Evolutionary conservation across 37 sponge, comb jelly and placozoan species (phyloP).

Genomic region (Aplysina aerophoba): DNA sequence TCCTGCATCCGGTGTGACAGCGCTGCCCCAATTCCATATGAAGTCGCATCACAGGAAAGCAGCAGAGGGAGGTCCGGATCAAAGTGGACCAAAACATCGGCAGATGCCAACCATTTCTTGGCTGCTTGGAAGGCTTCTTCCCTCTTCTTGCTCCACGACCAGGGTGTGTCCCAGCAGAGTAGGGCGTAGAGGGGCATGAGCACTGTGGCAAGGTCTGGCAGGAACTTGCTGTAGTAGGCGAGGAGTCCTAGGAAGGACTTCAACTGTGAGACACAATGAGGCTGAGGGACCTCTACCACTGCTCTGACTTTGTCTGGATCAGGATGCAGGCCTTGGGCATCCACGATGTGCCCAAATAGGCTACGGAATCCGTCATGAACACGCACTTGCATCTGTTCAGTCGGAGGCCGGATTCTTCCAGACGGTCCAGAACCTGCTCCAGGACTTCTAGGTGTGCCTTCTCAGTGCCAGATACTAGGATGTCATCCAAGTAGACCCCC

Average conservation of each 20-base stretch:
- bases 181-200: background rate
- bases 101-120: background rate
- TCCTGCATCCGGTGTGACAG: too few relatives aligned
- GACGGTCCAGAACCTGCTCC: conserved; percentile 1
- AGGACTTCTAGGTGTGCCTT: conserved; percentile 9
- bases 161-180: background rate
- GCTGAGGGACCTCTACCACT: too few relatives aligned
- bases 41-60: background rate
- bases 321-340: too few relatives aligned
- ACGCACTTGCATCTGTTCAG: too few relatives aligned
- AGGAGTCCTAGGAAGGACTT: background rate
- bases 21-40: too few relatives aligned
- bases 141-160: conserved; percentile 1
- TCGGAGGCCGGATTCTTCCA: background rate
- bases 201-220: conserved; percentile 15
- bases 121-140: background rate
- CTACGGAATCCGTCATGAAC: too few relatives aligned
- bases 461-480: conserved; percentile 39
- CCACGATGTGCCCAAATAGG: too few relatives aligned
- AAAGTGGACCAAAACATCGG: background rate
- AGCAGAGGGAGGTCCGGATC: background rate
- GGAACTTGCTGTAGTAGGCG: conserved; percentile 11
- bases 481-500: conserved; percentile 41
- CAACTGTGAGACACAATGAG: background rate
- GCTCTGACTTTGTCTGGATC: too few relatives aligned